Percentiles rank a stretch among this genome's conserved stretches.
Conservation (phyloP, 2,888 invertebrate genomes). For the Cerastis leucographa region DNA sequence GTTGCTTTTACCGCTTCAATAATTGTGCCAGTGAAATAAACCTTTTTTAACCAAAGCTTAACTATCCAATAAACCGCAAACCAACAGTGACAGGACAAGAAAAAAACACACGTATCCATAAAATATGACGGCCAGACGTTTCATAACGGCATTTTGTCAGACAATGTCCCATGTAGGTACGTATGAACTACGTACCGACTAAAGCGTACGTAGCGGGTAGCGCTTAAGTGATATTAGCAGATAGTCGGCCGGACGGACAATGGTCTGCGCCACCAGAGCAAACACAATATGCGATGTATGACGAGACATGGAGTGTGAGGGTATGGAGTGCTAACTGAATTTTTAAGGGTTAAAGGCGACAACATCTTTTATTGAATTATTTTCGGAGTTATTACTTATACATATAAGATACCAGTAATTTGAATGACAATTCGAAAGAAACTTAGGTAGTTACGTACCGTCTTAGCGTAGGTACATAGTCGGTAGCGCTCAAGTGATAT, state of each 20-base stretch:
- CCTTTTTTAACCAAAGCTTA: background rate
- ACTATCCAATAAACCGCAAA: too few relatives aligned
- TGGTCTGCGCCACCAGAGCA: slow-evolving; percentile 71
- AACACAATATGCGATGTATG: slow-evolving; percentile 82
- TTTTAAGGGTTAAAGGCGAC: background rate
- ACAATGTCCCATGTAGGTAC: slow-evolving; percentile 60
- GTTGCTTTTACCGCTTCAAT: background rate
- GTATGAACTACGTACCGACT: slow-evolving; percentile 13
- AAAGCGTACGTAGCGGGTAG: slow-evolving; percentile 42
- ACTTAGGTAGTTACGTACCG: too few relatives aligned
- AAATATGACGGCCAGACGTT: slow-evolving; percentile 51
- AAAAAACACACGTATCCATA: slow-evolving; percentile 40
- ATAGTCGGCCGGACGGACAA: slow-evolving; percentile 73
- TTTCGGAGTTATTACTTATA: background rate
- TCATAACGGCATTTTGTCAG: slow-evolving; percentile 65
- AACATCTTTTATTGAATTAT: too few relatives aligned
- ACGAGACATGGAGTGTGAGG: slow-evolving; percentile 52
- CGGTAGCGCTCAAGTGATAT: too few relatives aligned
- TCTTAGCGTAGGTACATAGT: too few relatives aligned
- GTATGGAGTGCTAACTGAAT: slow-evolving; percentile 21
- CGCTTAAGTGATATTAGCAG: slow-evolving; percentile 77
- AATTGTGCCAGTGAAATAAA: background rate
- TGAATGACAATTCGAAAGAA: background rate
- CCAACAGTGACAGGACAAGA: background rate
- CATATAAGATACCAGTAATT: background rate